Conservation (phyloP, 2,888 invertebrate species). For the Leptura quadrifasciata region DNA sequence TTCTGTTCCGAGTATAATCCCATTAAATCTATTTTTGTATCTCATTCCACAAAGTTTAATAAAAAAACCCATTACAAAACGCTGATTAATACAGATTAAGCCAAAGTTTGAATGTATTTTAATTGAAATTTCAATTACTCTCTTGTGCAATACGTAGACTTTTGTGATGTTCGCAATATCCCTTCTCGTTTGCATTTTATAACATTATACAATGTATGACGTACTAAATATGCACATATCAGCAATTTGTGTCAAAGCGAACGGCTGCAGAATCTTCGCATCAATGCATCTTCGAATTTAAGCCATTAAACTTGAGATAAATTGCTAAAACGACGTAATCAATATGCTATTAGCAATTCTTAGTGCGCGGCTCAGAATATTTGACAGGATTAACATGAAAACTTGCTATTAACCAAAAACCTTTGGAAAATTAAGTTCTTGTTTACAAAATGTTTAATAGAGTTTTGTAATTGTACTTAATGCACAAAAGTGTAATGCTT, state of each 20-base stretch:
- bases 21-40: too few relatives aligned
- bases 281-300: slow-evolving; percentile 17
- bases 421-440: too few relatives aligned
- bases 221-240: neutral
- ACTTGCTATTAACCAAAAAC: too few relatives aligned
- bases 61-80: neutral
- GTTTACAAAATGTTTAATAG: too few relatives aligned
- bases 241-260: slow-evolving; percentile 16
- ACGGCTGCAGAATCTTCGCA: slow-evolving; percentile 25
- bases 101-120: neutral
- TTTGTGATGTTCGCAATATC: neutral
- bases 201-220: neutral
- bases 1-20: too few relatives aligned
- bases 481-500: too few relatives aligned
- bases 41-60: neutral
- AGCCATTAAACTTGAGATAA: neutral
- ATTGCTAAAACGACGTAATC: slow-evolving; percentile 16
- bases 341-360: slow-evolving; percentile 17
- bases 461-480: too few relatives aligned
- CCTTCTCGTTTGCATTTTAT: neutral
- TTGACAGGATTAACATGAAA: neutral
- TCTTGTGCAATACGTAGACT: neutral
- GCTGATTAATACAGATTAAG: neutral
- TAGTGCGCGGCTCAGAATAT: neutral
- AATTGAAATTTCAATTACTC: neutral